Conservation (phyloP, 2,113 vertebrate species). For the Ictalurus punctatus region DNA sequence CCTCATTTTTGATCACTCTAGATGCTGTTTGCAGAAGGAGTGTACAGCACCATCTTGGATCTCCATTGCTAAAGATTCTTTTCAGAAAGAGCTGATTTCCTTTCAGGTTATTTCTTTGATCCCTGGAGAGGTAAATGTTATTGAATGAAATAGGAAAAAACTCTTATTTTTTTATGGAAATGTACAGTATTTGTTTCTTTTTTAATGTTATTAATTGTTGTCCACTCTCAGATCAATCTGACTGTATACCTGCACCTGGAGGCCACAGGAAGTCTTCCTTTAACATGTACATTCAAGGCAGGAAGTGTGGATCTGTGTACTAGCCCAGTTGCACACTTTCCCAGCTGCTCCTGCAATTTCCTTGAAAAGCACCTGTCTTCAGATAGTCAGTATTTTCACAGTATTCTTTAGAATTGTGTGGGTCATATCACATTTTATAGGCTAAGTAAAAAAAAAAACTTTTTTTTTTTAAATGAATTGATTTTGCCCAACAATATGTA, state of each 20-base stretch:
- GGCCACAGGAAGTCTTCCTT: neutral
- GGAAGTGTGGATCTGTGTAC: conserved; percentile 34
- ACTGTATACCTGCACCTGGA: conserved; percentile 49
- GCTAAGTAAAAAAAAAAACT: neutral
- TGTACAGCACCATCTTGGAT: conserved; percentile 65
- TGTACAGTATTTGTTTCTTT: neutral
- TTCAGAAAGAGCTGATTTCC: conserved; percentile 59
- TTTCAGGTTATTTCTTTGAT: conserved; percentile 42
- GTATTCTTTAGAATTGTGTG: neutral
- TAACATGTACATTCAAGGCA: conserved; percentile 60
- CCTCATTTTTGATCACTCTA: conserved; percentile 35
- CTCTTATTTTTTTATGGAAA: neutral
- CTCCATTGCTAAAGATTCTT: conserved; percentile 58
- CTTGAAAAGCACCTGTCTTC: conserved; percentile 21
- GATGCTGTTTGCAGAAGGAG: conserved; percentile 65
- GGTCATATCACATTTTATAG: neutral
- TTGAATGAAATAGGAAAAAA: neutral
- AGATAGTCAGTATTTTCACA: conserved; percentile 57
- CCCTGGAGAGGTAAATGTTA: conserved; percentile 54
- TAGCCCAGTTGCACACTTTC: conserved; percentile 36
- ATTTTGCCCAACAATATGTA: neutral
- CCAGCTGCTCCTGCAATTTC: conserved; percentile 65
- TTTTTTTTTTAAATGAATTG: neutral
- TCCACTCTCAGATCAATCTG: conserved; percentile 58
- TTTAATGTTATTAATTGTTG: neutral